Percentiles rank a stretch among this genome's conserved stretches.
phyloP scores from a whole-genome alignment of 2,113 vertebrate genomes.

The Zosterops borbonicus region DNA sequence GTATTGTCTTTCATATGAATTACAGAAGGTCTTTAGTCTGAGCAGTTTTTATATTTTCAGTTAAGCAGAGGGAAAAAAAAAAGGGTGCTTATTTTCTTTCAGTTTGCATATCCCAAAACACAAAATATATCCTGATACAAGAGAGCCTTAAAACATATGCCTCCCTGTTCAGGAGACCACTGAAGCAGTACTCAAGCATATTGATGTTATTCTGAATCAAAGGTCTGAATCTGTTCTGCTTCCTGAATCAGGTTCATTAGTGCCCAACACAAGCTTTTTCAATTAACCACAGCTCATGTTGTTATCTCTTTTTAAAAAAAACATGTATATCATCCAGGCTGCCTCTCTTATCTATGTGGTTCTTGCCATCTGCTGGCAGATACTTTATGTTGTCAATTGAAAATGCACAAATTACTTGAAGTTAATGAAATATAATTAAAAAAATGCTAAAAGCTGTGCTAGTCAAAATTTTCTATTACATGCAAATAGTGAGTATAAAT shows the following conservation, averaged over 20 bases:
- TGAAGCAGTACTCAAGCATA: neutral
- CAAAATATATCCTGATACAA: neutral
- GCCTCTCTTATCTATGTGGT: neutral
- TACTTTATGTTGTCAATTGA: neutral
- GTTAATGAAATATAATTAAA: neutral
- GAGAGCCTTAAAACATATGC: neutral
- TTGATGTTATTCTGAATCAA: neutral
- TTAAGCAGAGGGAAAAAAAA: neutral
- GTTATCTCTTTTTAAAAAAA: neutral
- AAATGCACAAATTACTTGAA: neutral
- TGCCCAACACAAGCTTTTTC: neutral
- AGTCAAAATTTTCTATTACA: neutral
- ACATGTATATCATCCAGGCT: neutral
- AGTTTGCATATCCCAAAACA: neutral
- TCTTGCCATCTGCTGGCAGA: slow-evolving; percentile 59
- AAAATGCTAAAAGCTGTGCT: neutral
- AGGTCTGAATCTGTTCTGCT: neutral
- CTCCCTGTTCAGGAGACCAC: neutral
- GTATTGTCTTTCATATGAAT: neutral
- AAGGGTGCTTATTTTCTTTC: neutral
- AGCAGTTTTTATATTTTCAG: neutral
- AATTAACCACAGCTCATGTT: neutral
- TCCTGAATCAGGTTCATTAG: neutral
- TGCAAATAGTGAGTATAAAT: neutral
- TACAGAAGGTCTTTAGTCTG: neutral